These are phyloP conservation scores for Aplysina aerophoba DNA, from an alignment of 37 sponge, comb jelly and placozoan genomes.

Conservation along the genomic window DNA sequence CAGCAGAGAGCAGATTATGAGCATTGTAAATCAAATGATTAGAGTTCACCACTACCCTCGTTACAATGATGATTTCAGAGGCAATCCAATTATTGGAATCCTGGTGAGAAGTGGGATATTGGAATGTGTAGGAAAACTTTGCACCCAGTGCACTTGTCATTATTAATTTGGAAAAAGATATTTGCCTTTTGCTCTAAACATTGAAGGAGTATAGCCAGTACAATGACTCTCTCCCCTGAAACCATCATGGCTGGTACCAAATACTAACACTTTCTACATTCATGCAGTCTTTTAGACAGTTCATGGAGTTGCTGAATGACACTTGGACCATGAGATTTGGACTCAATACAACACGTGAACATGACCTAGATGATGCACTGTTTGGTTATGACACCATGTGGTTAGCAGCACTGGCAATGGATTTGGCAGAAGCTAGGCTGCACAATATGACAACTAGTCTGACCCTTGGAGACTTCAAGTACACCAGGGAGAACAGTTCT, in stretches of 20 bases:
- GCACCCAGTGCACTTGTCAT: too few species aligned
- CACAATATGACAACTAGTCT: background rate
- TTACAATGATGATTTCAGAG: background rate
- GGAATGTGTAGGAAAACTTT: too few species aligned
- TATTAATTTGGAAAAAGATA: too few species aligned
- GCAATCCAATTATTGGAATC: slow-evolving; percentile 30
- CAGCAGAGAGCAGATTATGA: background rate
- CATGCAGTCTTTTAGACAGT: slow-evolving; percentile 9
- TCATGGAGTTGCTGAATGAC: background rate
- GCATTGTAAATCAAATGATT: slow-evolving; percentile 37
- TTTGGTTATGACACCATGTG: slow-evolving; percentile 64
- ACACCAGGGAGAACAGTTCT: slow-evolving; percentile 15
- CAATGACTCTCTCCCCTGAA: too few species aligned
- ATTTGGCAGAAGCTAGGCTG: slow-evolving; percentile 14
- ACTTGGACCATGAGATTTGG: background rate
- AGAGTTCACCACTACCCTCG: slow-evolving; percentile 53
- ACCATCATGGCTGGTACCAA: too few species aligned
- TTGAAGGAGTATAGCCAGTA: background rate
- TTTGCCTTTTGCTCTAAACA: too few species aligned
- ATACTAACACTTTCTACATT: too few species aligned
- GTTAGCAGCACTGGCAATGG: slow-evolving; percentile 59
- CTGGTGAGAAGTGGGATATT: slow-evolving; percentile 19
- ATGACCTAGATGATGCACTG: background rate
- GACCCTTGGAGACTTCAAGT: slow-evolving; percentile 8
- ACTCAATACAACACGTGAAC: background rate